phyloP scores from a whole-genome alignment of 2,888 invertebrate genomes.

The Clitarchus hookeri region DNA sequence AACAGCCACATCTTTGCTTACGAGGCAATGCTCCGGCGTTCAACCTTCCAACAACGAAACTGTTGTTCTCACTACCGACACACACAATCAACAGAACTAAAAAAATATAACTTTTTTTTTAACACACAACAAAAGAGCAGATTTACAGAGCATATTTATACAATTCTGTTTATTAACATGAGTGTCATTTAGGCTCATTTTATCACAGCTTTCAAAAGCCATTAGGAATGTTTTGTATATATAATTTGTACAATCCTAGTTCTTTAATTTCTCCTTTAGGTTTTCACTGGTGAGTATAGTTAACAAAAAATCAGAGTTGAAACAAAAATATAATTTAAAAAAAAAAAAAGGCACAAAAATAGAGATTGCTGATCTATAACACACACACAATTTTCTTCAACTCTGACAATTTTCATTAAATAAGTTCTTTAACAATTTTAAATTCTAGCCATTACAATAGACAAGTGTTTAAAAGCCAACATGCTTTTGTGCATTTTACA shows the following conservation, averaged over 20 bases:
- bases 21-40: background rate
- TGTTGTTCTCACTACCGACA: background rate
- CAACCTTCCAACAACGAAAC: background rate
- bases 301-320: background rate
- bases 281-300: background rate
- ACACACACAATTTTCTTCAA: background rate
- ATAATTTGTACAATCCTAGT: background rate
- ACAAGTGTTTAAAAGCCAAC: background rate
- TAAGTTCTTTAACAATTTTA: background rate
- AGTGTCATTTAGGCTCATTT: background rate
- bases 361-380: background rate
- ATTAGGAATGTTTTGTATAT: background rate
- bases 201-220: slow-evolving; percentile 8
- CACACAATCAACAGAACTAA: slow-evolving; percentile 1
- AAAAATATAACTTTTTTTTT: slow-evolving; percentile 14
- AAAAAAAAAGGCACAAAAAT: background rate
- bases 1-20: slow-evolving; percentile 2
- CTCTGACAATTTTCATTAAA: background rate
- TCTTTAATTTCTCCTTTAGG: background rate
- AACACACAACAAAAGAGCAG: background rate
- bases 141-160: background rate
- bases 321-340: background rate
- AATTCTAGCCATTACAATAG: background rate
- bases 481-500: slow-evolving; percentile 2
- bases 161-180: background rate